phyloP scores from a whole-genome alignment of 1,140 invertebrate species.

The Neodiprion lecontei region DNA sequence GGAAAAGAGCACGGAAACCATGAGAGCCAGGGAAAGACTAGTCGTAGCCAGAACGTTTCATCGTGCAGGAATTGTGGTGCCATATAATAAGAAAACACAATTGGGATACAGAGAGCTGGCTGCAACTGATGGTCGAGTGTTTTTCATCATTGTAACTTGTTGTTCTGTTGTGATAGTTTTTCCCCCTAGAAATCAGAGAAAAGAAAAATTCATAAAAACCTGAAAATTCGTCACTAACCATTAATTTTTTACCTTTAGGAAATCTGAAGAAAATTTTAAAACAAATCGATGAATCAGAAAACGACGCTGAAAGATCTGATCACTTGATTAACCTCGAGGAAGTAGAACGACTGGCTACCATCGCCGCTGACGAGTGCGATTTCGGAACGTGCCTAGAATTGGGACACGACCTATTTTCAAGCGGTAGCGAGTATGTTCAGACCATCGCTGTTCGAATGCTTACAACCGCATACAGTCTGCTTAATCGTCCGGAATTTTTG shows the following conservation, averaged over 20 bases:
- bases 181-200: background rate
- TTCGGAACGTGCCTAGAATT: conserved; percentile 91
- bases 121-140: conserved; percentile 73
- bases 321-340: conserved; percentile 74
- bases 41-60: conserved; percentile 84
- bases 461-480: conserved; percentile 77
- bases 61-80: conserved; percentile 87
- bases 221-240: conserved; percentile 13
- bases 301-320: conserved; percentile 66
- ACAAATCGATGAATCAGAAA: conserved; percentile 68
- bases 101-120: conserved; percentile 81
- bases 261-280: conserved; percentile 77
- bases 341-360: conserved; percentile 80
- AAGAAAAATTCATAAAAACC: conserved; percentile 22
- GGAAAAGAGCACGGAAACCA: conserved; percentile 65
- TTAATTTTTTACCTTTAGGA: conserved; percentile 59
- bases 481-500: conserved; percentile 75
- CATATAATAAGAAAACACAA: conserved; percentile 79
- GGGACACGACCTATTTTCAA: conserved; percentile 84
- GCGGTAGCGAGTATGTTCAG: conserved; percentile 75
- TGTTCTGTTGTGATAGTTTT: background rate
- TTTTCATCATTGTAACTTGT: conserved; percentile 14
- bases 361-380: conserved; percentile 93
- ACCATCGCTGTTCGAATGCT: conserved; percentile 70
- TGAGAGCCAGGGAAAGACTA: conserved; percentile 71